phyloP scores from a whole-genome alignment of 2,797 vertebrate genomes.

The Oreochromis grahami region DNA sequence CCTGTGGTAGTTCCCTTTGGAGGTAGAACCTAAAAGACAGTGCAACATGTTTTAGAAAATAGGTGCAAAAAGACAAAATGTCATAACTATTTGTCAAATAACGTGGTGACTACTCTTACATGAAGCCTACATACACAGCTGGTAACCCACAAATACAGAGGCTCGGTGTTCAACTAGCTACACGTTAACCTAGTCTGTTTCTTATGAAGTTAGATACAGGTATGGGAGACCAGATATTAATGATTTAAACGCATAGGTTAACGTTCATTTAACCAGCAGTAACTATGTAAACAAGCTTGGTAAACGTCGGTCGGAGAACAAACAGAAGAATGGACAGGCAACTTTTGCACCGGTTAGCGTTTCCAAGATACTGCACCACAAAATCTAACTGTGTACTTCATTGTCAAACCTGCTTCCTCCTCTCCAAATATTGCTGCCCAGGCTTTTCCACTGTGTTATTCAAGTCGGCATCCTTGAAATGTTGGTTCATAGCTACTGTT shows the following conservation, averaged over 20 bases:
- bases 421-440: slow-evolving; percentile 28
- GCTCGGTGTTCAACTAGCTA: not conserved
- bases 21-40: not conserved
- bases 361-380: not conserved
- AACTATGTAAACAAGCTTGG: not conserved
- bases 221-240: not conserved
- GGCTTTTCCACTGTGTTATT: not conserved
- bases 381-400: not conserved
- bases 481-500: not conserved
- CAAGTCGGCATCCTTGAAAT: not conserved
- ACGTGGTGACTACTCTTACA: not conserved
- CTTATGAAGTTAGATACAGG: not conserved
- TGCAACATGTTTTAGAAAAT: not conserved
- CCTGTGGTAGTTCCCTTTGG: not conserved
- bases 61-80: not conserved
- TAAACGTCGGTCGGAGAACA: not conserved
- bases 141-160: not conserved
- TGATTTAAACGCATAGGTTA: not conserved
- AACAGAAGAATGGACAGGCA: not conserved
- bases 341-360: not conserved
- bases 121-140: not conserved
- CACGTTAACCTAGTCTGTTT: not conserved
- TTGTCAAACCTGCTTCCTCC: slow-evolving; percentile 39
- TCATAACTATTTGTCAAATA: not conserved
- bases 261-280: not conserved